phyloP scores from a whole-genome alignment of 1,140 invertebrate species.

The Xylocopa sonorina region DNA sequence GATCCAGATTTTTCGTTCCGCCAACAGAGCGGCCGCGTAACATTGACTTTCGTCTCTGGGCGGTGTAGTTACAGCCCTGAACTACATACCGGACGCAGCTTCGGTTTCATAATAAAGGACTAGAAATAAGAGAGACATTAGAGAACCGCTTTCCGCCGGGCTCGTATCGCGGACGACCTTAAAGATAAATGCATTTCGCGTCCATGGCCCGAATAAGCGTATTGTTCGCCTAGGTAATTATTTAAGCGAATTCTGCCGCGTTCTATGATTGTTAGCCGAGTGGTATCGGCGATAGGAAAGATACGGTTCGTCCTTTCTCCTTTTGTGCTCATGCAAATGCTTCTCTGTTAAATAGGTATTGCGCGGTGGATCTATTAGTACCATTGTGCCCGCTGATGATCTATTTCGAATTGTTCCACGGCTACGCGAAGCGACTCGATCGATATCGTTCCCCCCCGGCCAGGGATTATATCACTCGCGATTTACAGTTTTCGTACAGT shows the following conservation, averaged over 20 bases:
- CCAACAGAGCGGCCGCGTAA: constrained; percentile 8
- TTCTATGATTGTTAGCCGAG: background rate
- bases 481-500: background rate
- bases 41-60: constrained; percentile 44
- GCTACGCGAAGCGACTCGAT: no score
- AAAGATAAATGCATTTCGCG: constrained; percentile 28
- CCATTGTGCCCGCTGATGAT: no score
- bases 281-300: background rate
- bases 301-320: background rate
- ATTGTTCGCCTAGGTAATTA: constrained; percentile 19
- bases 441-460: no score
- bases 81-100: constrained; percentile 47
- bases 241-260: constrained; percentile 7
- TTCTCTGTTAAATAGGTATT: background rate
- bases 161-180: constrained; percentile 11
- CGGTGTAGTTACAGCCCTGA: constrained; percentile 49
- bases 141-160: background rate
- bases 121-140: constrained; percentile 44
- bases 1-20: background rate
- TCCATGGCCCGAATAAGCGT: constrained; percentile 31
- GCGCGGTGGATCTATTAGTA: no score
- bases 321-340: background rate
- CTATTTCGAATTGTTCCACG: background rate
- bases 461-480: no score
- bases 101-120: constrained; percentile 50